phyloP scores from a whole-genome alignment of 2,797 vertebrate genomes.

The Mastacembelus armatus region DNA sequence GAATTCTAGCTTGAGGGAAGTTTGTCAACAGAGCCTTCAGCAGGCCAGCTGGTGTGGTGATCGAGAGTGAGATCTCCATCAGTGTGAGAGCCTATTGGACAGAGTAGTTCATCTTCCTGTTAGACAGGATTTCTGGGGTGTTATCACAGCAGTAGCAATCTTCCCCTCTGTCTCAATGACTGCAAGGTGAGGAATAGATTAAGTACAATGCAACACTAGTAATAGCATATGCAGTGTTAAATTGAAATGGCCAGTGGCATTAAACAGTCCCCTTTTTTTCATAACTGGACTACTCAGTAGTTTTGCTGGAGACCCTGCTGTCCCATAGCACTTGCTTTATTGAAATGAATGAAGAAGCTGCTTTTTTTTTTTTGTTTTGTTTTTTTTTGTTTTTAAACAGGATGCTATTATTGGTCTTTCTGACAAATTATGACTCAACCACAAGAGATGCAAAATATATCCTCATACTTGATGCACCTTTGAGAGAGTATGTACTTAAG shows the following conservation, averaged over 20 bases:
- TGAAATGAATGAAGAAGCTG: background rate
- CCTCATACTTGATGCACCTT: background rate
- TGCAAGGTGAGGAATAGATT: background rate
- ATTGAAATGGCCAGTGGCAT: background rate
- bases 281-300: background rate
- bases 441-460: background rate
- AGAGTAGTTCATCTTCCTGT: background rate
- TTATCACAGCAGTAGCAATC: background rate
- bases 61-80: background rate
- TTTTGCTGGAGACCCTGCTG: background rate
- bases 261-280: background rate
- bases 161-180: background rate
- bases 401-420: background rate
- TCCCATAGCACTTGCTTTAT: background rate
- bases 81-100: background rate
- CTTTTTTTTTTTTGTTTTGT: background rate
- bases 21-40: background rate
- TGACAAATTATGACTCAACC: too few relatives aligned
- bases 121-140: background rate
- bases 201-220: background rate
- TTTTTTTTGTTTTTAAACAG: background rate
- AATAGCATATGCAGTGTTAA: background rate
- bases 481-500: background rate
- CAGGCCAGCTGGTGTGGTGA: slow-evolving; percentile 1
- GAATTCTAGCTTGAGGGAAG: background rate